These are phyloP conservation scores for Lampris megalopsis DNA, from an alignment of 2,113 vertebrate species.

Conservation along the genomic window DNA sequence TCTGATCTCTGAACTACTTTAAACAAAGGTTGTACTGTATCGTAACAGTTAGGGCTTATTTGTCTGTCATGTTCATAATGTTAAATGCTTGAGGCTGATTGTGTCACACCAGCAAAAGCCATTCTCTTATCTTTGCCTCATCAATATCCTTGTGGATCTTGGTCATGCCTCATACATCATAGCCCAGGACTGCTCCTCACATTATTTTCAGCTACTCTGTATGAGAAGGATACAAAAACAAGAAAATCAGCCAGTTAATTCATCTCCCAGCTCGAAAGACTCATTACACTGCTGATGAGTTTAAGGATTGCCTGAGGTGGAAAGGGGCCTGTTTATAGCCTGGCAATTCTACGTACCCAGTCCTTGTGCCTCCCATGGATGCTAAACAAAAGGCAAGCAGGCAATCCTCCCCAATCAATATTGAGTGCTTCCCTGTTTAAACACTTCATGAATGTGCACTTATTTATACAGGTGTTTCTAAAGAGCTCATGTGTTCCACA, in stretches of 20 bases:
- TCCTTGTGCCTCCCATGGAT: slow-evolving; percentile 62
- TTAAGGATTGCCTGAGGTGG: slow-evolving; percentile 75
- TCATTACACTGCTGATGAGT: slow-evolving; percentile 84
- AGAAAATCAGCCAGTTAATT: slow-evolving; percentile 83
- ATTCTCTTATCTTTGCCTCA: slow-evolving; percentile 23
- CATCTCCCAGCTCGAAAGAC: slow-evolving; percentile 81
- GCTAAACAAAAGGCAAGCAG: slow-evolving; percentile 72
- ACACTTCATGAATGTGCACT: slow-evolving; percentile 58
- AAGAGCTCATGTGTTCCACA: slow-evolving; percentile 30
- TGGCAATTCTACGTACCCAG: slow-evolving; percentile 58
- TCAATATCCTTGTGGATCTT: slow-evolving; percentile 22
- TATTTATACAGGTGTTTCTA: slow-evolving; percentile 69
- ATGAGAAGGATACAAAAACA: slow-evolving; percentile 37
- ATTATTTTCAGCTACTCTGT: slow-evolving; percentile 47
- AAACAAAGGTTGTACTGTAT: no score
- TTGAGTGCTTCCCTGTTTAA: slow-evolving; percentile 56
- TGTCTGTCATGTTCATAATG: no score
- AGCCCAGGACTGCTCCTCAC: slow-evolving; percentile 31
- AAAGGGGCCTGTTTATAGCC: slow-evolving; percentile 72
- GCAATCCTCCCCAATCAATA: slow-evolving; percentile 61
- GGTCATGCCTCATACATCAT: slow-evolving; percentile 57
- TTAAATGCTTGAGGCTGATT: slow-evolving; percentile 36
- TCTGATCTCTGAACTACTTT: no score
- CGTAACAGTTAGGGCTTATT: no score
- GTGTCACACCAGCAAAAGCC: slow-evolving; percentile 36